Base-by-base conservation (phyloP, 2,888 invertebrate species). In the Caenorhabditis imperialis region DNA sequence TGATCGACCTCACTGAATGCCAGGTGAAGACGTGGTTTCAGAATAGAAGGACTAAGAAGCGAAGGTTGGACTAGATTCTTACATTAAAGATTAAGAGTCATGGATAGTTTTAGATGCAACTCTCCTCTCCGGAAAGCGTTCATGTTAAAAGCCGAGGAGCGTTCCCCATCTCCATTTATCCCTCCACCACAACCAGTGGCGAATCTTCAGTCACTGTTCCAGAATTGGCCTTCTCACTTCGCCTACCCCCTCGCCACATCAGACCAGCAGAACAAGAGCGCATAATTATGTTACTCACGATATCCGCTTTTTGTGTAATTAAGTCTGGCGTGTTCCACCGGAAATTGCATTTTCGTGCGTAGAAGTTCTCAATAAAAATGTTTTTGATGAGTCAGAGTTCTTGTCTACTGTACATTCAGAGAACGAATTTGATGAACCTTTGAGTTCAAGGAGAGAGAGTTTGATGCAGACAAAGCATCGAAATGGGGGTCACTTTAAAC, bases 11-110 rank as follows among this genome's bases (percentile, higher is more conserved):
- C 20, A 67, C 74, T 3, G 74, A 74, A 35, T 74, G 74, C 38
- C 74, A 74, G 50, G 74, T 74, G 30, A 74, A 74, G 23, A 74
- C 74, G 0, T 74, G 74, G 74, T 74, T 74, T 51, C 74, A 74
- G 37, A 74, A 74, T 57, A 16, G 74, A 16, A 42, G 74, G 38
- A 74, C 74, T 3, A 74, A 74, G n/a, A 74, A 74, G 20, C 60
- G 74, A 74, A 67, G 74, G 74, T 73, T 53, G 16, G 37, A 22
- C 25, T 50, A 18, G 18, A 30, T 20, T 16, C 6, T 30, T 2
- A 50, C 50, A 50, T 16, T 12, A 22, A 35, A 14, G 5, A 14
- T 20, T n/a, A n/a, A n/a, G 10, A 40, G 18, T 23, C 7, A 0
- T 22, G 20, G 2, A 16, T 0, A 8, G 1, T 45, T 53, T 10